Evolutionary conservation across 2,888 invertebrate species (phyloP).

Genomic region (Liopterus haemorrhoidalis): DNA sequence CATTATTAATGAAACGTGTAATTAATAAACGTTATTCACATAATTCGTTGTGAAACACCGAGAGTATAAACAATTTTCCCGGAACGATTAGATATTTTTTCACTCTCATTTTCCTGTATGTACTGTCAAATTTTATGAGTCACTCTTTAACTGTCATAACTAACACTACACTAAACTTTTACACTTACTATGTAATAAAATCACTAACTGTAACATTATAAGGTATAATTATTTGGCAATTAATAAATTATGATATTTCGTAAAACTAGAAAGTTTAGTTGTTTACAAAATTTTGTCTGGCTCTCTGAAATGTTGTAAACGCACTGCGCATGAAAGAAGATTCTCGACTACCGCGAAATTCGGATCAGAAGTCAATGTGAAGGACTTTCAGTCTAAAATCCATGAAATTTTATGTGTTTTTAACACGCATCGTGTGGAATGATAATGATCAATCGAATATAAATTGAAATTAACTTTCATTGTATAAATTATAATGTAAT

Average conservation of each 20-base stretch:
- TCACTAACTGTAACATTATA: neutral
- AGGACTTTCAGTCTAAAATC: too few species aligned
- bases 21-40: conserved; percentile 6
- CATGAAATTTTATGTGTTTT: too few species aligned
- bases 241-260: conserved; percentile 20
- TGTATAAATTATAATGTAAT: too few species aligned
- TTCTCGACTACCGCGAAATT: conserved; percentile 18
- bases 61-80: conserved; percentile 7
- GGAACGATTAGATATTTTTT: conserved; percentile 9
- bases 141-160: too few species aligned
- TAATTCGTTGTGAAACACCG: conserved; percentile 5
- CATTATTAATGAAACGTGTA: conserved; percentile 5
- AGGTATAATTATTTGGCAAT: conserved; percentile 1
- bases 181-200: neutral
- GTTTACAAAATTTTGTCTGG: conserved; percentile 21
- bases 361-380: too few species aligned
- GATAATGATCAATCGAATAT: too few species aligned
- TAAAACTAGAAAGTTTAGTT: conserved; percentile 23
- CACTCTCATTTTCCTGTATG: conserved; percentile 19
- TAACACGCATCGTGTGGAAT: too few species aligned
- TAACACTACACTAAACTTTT: too few species aligned
- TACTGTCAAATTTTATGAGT: too few species aligned
- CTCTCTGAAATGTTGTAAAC: conserved; percentile 20
- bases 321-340: conserved; percentile 23
- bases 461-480: too few species aligned